Evolutionary conservation across 1,140 invertebrate species (phyloP).

Genomic region (Zaprionus vittiger): DNA sequence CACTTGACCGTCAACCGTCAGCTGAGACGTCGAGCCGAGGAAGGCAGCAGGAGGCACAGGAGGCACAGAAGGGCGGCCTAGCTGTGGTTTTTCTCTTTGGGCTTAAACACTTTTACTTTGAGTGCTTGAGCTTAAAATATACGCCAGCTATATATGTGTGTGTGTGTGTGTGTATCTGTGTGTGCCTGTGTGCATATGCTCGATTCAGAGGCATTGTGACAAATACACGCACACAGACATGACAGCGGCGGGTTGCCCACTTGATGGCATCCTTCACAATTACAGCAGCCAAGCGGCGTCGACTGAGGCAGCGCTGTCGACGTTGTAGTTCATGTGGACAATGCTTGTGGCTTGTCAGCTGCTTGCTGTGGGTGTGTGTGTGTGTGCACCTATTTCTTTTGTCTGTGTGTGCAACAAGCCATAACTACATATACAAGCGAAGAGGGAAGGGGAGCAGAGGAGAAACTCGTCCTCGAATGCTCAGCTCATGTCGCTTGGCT

Average conservation of each 20-base stretch:
- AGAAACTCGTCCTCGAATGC: constrained; percentile 58
- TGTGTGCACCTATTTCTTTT: constrained; percentile 23
- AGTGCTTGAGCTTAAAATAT: constrained; percentile 77
- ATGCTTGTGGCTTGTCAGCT: constrained; percentile 73
- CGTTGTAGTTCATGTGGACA: constrained; percentile 67
- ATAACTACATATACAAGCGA: constrained; percentile 46
- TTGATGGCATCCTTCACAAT: constrained; percentile 82
- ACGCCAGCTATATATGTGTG: constrained; percentile 46
- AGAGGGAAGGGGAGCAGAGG: background rate
- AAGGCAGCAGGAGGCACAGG: background rate
- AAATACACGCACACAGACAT: constrained; percentile 18
- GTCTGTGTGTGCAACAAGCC: constrained; percentile 52
- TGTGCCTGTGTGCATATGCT: constrained; percentile 8
- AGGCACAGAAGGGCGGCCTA: constrained; percentile 12
- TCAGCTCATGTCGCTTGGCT: constrained; percentile 70
- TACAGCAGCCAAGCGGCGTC: constrained; percentile 59
- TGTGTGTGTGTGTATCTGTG: constrained; percentile 5
- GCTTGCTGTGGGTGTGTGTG: constrained; percentile 56
- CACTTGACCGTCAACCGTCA: constrained; percentile 79
- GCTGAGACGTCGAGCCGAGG: constrained; percentile 50
- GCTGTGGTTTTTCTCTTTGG: constrained; percentile 54
- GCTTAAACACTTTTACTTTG: constrained; percentile 75
- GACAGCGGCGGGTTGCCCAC: constrained; percentile 54
- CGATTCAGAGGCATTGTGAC: constrained; percentile 19
- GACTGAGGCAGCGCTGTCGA: constrained; percentile 21